Percentiles rank a stretch among this genome's conserved stretches.
Evolutionary conservation across 2,797 vertebrate species (phyloP).

Genomic region (Chromis chromis): DNA sequence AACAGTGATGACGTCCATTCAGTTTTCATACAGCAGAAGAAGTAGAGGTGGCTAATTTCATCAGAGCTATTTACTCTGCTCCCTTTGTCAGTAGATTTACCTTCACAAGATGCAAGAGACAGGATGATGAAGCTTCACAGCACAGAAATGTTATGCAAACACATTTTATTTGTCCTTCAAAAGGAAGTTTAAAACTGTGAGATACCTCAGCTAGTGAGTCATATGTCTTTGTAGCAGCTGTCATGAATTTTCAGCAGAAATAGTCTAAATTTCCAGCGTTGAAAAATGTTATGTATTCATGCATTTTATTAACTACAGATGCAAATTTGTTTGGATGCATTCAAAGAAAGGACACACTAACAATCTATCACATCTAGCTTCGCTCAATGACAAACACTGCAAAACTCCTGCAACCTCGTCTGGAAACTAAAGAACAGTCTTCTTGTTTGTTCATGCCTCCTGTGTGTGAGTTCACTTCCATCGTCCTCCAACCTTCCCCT

Average conservation of each 20-base stretch:
- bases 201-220: not conserved
- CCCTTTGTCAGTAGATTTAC: not conserved
- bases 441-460: slow-evolving; percentile 14
- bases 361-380: not conserved
- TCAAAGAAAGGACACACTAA: slow-evolving; percentile 27
- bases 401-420: slow-evolving; percentile 13
- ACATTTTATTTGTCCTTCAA: slow-evolving; percentile 11
- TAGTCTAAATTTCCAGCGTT: not conserved
- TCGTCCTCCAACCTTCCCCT: slow-evolving; percentile 89
- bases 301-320: slow-evolving; percentile 45
- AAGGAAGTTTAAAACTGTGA: slow-evolving; percentile 3
- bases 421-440: slow-evolving; percentile 4
- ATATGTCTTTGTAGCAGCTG: not conserved
- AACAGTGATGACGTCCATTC: slow-evolving; percentile 60
- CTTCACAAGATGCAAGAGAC: slow-evolving; percentile 7
- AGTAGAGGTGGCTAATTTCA: slow-evolving; percentile 33
- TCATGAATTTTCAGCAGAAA: slow-evolving; percentile 19
- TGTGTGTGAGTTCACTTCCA: slow-evolving; percentile 85
- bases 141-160: slow-evolving; percentile 2
- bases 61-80: not conserved
- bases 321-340: slow-evolving; percentile 3
- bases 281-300: slow-evolving; percentile 3
- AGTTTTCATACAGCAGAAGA: slow-evolving; percentile 67
- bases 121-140: not conserved
- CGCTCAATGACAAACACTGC: slow-evolving; percentile 17